A percentile compares a stretch with the other conserved stretches of the same genome.
These are phyloP conservation scores for Oxyteleia sp. DNA, from an alignment of 2,888 invertebrate genomes.

Conservation along the genomic window DNA sequence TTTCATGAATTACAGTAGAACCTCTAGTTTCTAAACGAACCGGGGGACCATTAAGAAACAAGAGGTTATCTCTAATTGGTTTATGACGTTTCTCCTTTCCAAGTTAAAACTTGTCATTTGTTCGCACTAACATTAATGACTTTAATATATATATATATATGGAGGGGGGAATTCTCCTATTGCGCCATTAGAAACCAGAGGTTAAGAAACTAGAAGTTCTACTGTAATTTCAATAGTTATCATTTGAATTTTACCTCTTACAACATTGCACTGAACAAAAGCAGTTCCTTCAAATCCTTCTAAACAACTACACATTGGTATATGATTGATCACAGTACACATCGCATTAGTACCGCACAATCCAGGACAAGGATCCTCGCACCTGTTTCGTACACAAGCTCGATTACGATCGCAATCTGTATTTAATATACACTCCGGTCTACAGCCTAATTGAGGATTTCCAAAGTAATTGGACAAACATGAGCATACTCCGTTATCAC, in stretches of 20 bases:
- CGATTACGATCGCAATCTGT: conserved; percentile 91
- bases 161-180: too few species aligned
- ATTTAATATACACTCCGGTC: conserved; percentile 93
- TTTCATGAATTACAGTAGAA: too few species aligned
- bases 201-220: too few species aligned
- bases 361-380: conserved; percentile 91
- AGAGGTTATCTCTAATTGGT: too few species aligned
- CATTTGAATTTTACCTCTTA: conserved; percentile 82
- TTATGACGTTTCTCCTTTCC: too few species aligned
- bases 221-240: too few species aligned
- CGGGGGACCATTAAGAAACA: too few species aligned
- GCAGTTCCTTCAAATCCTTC: conserved; percentile 88
- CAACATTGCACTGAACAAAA: conserved; percentile 85
- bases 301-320: conserved; percentile 94
- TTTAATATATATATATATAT: too few species aligned
- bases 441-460: conserved; percentile 92
- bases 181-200: too few species aligned
- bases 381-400: conserved; percentile 94
- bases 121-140: too few species aligned
- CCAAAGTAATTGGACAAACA: conserved; percentile 93
- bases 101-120: too few species aligned
- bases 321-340: conserved; percentile 94
- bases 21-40: too few species aligned
- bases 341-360: conserved; percentile 91
- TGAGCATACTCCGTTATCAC: conserved; percentile 91